phyloP scores from a whole-genome alignment of 2,888 invertebrate genomes.

The Synergus laeviventris region DNA sequence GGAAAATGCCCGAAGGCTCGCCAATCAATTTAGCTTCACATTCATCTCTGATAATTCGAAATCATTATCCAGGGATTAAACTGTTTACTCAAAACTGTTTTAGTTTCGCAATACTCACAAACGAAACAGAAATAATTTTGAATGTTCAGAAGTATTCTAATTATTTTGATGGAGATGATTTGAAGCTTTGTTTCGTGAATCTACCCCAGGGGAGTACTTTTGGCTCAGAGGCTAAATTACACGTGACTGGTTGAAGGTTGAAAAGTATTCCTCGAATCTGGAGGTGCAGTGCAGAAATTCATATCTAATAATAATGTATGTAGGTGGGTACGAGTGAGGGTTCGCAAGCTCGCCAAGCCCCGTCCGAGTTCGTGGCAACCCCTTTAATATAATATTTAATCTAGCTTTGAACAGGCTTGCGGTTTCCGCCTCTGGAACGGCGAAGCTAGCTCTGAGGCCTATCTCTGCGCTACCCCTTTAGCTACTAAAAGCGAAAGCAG shows the following conservation, averaged over 20 bases:
- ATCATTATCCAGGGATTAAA: constrained; percentile 41
- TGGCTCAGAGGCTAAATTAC: constrained; percentile 11
- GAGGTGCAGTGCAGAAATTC: constrained; percentile 39
- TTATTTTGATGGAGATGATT: background rate
- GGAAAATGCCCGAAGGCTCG: constrained; percentile 60
- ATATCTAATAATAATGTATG: constrained; percentile 32
- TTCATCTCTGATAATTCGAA: constrained; percentile 62
- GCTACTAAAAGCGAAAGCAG: constrained; percentile 50
- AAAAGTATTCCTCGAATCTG: constrained; percentile 37
- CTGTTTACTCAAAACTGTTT: background rate
- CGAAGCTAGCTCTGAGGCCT: constrained; percentile 67
- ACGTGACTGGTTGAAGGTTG: constrained; percentile 30
- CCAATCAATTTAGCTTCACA: constrained; percentile 41
- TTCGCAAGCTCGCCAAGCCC: constrained; percentile 50
- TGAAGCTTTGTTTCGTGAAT: background rate
- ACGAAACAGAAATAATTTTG: background rate
- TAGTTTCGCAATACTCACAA: background rate
- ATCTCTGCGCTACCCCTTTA: constrained; percentile 58
- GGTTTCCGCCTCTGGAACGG: constrained; percentile 73
- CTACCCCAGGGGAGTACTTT: background rate
- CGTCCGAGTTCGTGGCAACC: constrained; percentile 71
- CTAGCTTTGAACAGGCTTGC: constrained; percentile 76
- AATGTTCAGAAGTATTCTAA: background rate
- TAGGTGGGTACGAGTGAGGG: constrained; percentile 12
- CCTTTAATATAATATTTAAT: constrained; percentile 77